These are phyloP conservation scores for Corvus moneduloides DNA, from an alignment of 2,113 vertebrate species.

Conservation along the genomic window DNA sequence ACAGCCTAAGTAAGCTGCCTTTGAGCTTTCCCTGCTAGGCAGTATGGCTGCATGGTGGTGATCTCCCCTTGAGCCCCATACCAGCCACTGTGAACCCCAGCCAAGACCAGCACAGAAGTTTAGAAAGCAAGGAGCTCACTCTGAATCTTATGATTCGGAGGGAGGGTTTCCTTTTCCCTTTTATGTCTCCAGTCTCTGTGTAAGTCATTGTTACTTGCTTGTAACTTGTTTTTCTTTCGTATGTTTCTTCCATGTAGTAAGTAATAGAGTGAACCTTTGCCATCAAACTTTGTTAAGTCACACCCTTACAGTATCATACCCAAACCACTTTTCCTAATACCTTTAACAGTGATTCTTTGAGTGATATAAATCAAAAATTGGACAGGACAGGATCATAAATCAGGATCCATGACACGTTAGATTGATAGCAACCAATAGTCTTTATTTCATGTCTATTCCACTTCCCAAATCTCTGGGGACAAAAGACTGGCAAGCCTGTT, in stretches of 20 bases:
- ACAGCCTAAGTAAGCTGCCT: neutral
- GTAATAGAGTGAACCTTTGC: neutral
- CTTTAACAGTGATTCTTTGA: neutral
- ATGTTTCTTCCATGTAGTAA: neutral
- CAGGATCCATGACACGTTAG: neutral
- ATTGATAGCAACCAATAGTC: neutral
- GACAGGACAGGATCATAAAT: neutral
- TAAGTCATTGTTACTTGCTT: neutral
- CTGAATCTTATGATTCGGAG: neutral
- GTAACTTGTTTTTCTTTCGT: neutral
- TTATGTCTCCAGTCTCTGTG: accelerated
- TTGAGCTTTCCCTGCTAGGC: neutral
- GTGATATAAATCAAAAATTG: neutral
- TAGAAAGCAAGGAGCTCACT: neutral
- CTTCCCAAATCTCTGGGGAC: neutral
- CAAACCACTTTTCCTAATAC: neutral
- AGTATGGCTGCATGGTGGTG: neutral
- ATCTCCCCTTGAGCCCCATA: neutral
- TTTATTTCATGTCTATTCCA: neutral
- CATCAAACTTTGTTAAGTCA: neutral
- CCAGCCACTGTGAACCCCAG: neutral
- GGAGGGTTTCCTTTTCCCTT: neutral
- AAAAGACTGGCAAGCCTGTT: neutral
- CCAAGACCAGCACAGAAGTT: neutral
- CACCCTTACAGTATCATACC: neutral